Base-by-base conservation (phyloP, 2,797 vertebrate genomes). In the Simalia tracyae region DNA sequence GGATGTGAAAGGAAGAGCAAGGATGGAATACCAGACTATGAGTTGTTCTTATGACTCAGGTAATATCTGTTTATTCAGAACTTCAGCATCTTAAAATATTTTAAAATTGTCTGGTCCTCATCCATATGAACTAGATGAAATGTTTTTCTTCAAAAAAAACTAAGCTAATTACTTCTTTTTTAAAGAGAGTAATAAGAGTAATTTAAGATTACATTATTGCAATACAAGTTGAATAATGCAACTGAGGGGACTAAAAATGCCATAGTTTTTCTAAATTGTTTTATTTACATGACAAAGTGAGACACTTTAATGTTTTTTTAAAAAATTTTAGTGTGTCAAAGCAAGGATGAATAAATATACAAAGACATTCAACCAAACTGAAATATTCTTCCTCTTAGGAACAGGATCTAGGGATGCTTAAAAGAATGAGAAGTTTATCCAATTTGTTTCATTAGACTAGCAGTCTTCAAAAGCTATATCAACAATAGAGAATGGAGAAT, bases 401-500 rank as follows among this genome's bases (percentile, higher is more conserved):
- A 19, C 17, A 59, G 54, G 61, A 76, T 72, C 24, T 46, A 42
- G 84, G 28, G 68, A 46, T 76, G 26, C 10, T 87, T 87, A 22
- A 42, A 76, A 66, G n/a, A 31, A 60, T 87, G 56, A 36, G 10
- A 66, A 26, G 17, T 22, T 91, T 54, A 3, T 56, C 11, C 93
- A 54, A 22, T 90, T 46, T 93, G 5, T n/a, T 36, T 0, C 46
- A 89, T 28, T 31, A 9, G 6, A 46, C 46, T 85, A 50, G 6
- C 68, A 87, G 57, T 60, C 64, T 61, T 89, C 54, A 63, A n/a
- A 86, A 84, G 42, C 36, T 72, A 88, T 9, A 8, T 64, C 0
- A 28, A 2, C 36, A 56, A 24, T 63, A 64, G 46, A 54, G 26
- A 0, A 5, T 26, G 12, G 64, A 19, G 24, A 14, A 76, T 1